Base-by-base conservation (phyloP, 2,113 vertebrate species). In the Cnemophilus loriae region DNA sequence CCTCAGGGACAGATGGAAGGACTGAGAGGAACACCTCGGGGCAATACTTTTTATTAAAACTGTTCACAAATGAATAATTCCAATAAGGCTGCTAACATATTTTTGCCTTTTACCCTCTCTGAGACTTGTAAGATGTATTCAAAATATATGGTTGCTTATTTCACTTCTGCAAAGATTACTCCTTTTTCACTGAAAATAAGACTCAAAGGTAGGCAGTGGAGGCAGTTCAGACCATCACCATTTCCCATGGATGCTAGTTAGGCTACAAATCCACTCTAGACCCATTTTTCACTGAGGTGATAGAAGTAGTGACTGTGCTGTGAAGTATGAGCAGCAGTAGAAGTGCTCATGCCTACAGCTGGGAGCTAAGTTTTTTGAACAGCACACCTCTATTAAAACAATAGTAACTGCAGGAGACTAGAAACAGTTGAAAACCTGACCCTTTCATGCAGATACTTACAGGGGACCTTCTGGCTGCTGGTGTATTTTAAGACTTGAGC, bases 351-450 rank as follows among this genome's bases (percentile, higher is more conserved):
- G 84, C 64, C 60, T 93, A 64, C 88, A 90, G 71, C 85, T 93
- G 68, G 71, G 64, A 97, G 84, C 79, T 78, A 92, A 41, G 61
- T 79, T 95, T 94, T 91, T 92, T 94, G 88, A 96, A 79, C 53
- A 81, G 65, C 52, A 90, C 64, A 90, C 82, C 37, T 87, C 90
- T 75, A 30, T 69, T 96, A 89, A 96, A 94, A 97, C 96, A 96
- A 93, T 81, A 78, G 65, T 37, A 89, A 49, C 88, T 78, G 80
- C 76, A 88, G 84, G 87, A 90, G 41, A 50, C 46, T 44, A 57
- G 75, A 63, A 93, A 75, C 18, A 61, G 61, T 60, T 87, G 83
- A 92, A 96, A 96, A 86, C 22, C 88, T 90, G 88, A 92, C 83
- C 91, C 86, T 94, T 95, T 94, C 53, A 73, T 93, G 79, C 93